Conservation (phyloP, 1,140 invertebrate genomes). For the Hyles vespertilio region DNA sequence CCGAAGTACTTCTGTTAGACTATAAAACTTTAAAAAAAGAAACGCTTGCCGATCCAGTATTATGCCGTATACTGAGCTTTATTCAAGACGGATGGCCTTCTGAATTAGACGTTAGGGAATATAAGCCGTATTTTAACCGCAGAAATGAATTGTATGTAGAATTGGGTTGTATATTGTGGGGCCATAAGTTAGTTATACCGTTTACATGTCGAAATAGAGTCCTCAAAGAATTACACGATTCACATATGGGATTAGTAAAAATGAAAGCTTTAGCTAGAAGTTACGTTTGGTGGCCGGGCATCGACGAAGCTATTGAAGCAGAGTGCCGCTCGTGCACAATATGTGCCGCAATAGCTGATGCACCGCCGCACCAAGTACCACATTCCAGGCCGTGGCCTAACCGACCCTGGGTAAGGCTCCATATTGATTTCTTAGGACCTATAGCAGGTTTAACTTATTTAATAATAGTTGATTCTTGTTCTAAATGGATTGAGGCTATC, state of each 20-base stretch:
- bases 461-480: conserved; percentile 11
- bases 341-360: conserved; percentile 10
- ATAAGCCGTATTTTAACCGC: conserved; percentile 18
- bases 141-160: too few species aligned
- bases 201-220: too few species aligned
- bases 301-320: conserved; percentile 7
- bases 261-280: conserved; percentile 38
- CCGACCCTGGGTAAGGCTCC: conserved; percentile 11
- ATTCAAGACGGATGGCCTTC: conserved; percentile 20
- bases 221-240: too few species aligned
- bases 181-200: too few species aligned
- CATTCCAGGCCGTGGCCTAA: conserved; percentile 6
- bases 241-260: conserved; percentile 51
- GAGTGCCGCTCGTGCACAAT: conserved; percentile 11
- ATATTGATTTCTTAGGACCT: conserved; percentile 18
- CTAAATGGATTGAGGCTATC: conserved; percentile 19
- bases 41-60: conserved; percentile 5
- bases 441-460: conserved; percentile 11
- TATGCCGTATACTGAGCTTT: conserved; percentile 12
- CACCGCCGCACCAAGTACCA: conserved; percentile 5
- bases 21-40: conserved; percentile 27
- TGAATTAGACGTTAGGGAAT: neutral
- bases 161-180: too few species aligned
- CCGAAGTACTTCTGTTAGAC: conserved; percentile 13
- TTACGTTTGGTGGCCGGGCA: conserved; percentile 27